Conservation (phyloP, 2,113 vertebrate species). For the Butastur rufipennis region DNA sequence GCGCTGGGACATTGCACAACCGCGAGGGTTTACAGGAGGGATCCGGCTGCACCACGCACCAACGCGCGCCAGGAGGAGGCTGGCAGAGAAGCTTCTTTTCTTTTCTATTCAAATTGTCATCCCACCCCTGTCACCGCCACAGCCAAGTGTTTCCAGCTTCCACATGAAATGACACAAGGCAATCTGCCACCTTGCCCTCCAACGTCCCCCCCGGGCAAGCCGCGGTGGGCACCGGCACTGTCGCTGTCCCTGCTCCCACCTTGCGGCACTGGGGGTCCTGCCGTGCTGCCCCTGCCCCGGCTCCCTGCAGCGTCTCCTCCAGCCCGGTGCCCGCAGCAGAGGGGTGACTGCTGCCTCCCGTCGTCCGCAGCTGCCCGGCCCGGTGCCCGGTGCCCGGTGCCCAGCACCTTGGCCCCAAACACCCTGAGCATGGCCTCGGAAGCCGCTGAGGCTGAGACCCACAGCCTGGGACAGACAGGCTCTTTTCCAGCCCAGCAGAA, state of each 20-base stretch:
- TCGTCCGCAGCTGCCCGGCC: accelerated
- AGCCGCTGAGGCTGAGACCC: neutral
- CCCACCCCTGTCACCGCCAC: neutral
- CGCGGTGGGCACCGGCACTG: accelerated
- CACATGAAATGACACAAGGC: neutral
- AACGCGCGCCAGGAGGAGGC: neutral
- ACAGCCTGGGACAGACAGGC: neutral
- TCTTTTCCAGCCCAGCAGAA: neutral
- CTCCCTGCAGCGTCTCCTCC: neutral
- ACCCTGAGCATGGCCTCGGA: accelerated
- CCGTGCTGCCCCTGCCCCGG: accelerated
- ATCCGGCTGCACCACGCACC: neutral
- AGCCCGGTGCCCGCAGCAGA: accelerated
- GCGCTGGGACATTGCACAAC: neutral
- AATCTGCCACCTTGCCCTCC: neutral
- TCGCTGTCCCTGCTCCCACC: neutral
- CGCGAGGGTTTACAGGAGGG: neutral
- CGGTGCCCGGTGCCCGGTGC: accelerated
- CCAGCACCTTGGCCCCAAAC: accelerated
- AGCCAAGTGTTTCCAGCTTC: neutral
- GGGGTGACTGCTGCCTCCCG: neutral
- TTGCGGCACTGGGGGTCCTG: accelerated
- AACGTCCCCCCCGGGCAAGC: accelerated
- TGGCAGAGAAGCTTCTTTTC: neutral
- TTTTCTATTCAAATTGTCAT: neutral